Conservation (phyloP, 2,888 invertebrate species). For the Rutpela maculata region DNA sequence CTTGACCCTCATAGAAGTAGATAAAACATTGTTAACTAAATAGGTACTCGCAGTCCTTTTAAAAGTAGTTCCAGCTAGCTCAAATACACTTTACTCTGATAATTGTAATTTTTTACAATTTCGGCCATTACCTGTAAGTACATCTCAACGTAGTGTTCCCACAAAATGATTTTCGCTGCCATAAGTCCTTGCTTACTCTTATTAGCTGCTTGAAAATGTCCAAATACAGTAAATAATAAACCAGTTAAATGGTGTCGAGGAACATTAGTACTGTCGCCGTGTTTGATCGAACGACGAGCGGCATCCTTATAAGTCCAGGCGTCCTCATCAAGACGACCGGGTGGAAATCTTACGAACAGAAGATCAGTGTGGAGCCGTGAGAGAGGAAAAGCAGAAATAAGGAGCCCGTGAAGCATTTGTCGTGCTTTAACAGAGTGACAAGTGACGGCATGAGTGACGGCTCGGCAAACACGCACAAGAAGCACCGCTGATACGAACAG, state of each 20-base stretch:
- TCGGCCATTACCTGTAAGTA: background rate
- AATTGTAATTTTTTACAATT: background rate
- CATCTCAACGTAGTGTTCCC: background rate
- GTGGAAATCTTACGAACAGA: constrained; percentile 31
- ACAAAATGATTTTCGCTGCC: background rate
- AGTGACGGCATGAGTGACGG: constrained; percentile 63
- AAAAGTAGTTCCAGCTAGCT: too few species aligned
- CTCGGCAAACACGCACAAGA: constrained; percentile 48
- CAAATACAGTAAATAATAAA: constrained; percentile 36
- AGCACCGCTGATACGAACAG: constrained; percentile 62
- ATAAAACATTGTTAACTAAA: too few species aligned
- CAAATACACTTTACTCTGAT: too few species aligned
- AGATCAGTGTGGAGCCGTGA: constrained; percentile 20
- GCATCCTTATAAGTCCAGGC: constrained; percentile 52
- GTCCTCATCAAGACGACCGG: constrained; percentile 47
- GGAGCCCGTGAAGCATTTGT: constrained; percentile 57
- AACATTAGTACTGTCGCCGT: constrained; percentile 47
- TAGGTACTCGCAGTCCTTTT: too few species aligned
- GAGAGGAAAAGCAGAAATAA: constrained; percentile 51
- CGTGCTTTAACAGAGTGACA: constrained; percentile 60
- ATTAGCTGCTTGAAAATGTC: constrained; percentile 32
- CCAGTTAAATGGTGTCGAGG: constrained; percentile 41
- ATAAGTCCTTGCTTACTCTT: background rate
- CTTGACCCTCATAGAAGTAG: too few species aligned
- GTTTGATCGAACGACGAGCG: constrained; percentile 27